Evolutionary conservation across 1,140 invertebrate species (phyloP).

Genomic region (Dendroctonus valens): DNA sequence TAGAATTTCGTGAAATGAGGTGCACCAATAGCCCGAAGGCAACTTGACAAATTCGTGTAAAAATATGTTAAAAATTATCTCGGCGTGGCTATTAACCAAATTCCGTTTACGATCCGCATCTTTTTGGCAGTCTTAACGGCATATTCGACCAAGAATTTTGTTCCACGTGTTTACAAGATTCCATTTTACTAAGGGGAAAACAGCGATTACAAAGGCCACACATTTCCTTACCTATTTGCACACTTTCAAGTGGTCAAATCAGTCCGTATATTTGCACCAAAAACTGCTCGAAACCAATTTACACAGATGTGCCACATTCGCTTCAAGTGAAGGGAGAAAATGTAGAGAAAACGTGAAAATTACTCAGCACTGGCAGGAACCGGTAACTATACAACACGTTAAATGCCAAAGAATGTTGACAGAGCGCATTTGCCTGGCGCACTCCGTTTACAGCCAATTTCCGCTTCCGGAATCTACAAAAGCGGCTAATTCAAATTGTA

Average conservation of each 20-base stretch:
- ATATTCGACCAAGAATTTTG: background rate
- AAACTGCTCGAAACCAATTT: conserved; percentile 19
- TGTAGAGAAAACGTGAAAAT: conserved; percentile 23
- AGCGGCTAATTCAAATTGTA: conserved; percentile 4
- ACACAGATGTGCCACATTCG: conserved; percentile 35
- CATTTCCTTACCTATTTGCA: conserved; percentile 34
- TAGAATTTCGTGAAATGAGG: too few relatives aligned
- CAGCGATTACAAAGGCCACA: conserved; percentile 31
- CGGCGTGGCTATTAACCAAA: too few relatives aligned
- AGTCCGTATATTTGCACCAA: conserved; percentile 22
- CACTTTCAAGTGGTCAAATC: conserved; percentile 38
- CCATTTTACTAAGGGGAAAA: conserved; percentile 32
- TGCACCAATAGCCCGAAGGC: too few relatives aligned
- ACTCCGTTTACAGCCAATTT: conserved; percentile 2
- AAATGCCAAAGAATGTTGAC: conserved; percentile 32
- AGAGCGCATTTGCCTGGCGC: conserved; percentile 12
- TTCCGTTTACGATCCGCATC: too few relatives aligned
- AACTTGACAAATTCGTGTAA: too few relatives aligned
- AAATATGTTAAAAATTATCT: too few relatives aligned
- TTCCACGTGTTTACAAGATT: conserved; percentile 39
- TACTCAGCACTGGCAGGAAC: conserved; percentile 21
- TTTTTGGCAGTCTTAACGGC: too few relatives aligned
- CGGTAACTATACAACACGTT: conserved; percentile 33
- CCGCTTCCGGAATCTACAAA: conserved; percentile 18
- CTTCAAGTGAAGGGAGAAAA: conserved; percentile 24